Base-by-base conservation (phyloP, 92 coral and sea anemone genomes). In the Isaurus tuberculatus region DNA sequence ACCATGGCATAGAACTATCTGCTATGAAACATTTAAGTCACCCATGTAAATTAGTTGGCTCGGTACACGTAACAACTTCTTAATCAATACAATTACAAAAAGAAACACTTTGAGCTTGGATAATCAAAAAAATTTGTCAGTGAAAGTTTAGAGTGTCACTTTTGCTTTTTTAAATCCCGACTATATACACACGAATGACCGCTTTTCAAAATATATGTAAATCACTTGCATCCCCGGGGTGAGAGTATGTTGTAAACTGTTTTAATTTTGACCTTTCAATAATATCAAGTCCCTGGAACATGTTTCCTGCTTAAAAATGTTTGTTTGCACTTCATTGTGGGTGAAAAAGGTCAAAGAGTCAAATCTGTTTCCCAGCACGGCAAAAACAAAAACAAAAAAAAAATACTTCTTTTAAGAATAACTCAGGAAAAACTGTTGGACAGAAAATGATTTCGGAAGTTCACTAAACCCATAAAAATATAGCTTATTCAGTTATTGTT, bases 311-410 rank as follows among this genome's bases (percentile, higher is more conserved):
- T 29, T 63, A 27, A 63, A 26, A 63, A 17, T 0, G 16, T 15
- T 63, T 63, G 69, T 63, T 63, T 63, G 27, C 69, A 55, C 2
- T 25, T 3, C 9, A 16, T 23, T 26, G 69, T 14, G 5, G 69
- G 69, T 27, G 69, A 22, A 4, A 9, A 25, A 63, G 69, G 69
- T 63, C 69, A 63, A 40, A 40, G n/a, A 7, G 46, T 2, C 11
- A 40, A 63, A 13, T 63, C 32, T 63, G 69, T 63, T 63, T 63
- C 17, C 69, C 16, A n/a, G n/a, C n/a, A n/a, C 65, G 65, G 27
- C 65, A 57, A 19, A 23, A 57, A 9, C 26, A 23, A 7, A 15
- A 11, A 2, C 53, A n/a, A n/a, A n/a, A 7, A 40, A 40, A 9
- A 40, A 40, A 40, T 7, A 40, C 5, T 13, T 2, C 46, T 40